Conservation (phyloP, 1,140 invertebrate genomes). For the Scaptomyza montana region DNA sequence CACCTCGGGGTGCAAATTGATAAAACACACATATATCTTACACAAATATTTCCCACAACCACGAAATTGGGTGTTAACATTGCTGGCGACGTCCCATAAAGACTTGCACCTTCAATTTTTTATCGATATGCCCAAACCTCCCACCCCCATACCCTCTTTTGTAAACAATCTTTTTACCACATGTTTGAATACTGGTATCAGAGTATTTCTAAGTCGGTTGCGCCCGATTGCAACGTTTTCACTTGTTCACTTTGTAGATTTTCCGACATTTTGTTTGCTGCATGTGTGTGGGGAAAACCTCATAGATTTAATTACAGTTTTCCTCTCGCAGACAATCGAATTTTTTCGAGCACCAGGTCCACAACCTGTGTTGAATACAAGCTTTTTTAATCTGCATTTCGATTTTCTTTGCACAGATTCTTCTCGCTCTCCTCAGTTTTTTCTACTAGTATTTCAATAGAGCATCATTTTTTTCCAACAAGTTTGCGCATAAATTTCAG, state of each 20-base stretch:
- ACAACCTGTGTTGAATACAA: slow-evolving; percentile 61
- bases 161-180: no score
- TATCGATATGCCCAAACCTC: no score
- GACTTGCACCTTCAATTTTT: no score
- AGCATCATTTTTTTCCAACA: slow-evolving; percentile 27
- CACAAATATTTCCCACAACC: no score
- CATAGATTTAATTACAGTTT: slow-evolving; percentile 83
- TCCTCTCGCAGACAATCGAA: slow-evolving; percentile 82
- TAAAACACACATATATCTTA: no score
- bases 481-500: slow-evolving; percentile 78
- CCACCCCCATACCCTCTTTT: no score
- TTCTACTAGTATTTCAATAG: slow-evolving; percentile 15
- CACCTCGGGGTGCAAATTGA: no score
- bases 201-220: no score
- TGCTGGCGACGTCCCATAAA: no score
- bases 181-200: no score
- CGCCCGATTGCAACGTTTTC: no score
- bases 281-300: slow-evolving; percentile 62
- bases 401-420: slow-evolving; percentile 82
- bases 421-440: slow-evolving; percentile 22
- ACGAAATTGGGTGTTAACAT: no score
- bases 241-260: neutral
- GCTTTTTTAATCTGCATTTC: slow-evolving; percentile 83
- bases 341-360: slow-evolving; percentile 67
- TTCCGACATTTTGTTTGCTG: slow-evolving; percentile 58